A percentile compares a stretch with the other conserved stretches of the same genome.
These are phyloP conservation scores for Acanthisitta chloris DNA, from an alignment of 2,113 vertebrate genomes.

Conservation along the genomic window DNA sequence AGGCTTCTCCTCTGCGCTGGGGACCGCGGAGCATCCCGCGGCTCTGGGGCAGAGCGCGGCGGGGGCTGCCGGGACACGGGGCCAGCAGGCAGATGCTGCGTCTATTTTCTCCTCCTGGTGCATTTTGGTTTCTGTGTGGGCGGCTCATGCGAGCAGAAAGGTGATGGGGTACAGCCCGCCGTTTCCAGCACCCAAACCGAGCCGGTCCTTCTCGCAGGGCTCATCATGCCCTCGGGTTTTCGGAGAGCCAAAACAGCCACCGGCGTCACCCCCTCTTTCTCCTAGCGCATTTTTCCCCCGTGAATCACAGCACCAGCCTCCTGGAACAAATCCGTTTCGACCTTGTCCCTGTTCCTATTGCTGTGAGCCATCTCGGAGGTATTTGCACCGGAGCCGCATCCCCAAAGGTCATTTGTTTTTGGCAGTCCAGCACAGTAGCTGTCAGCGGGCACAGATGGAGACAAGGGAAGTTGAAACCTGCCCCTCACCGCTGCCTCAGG, in stretches of 20 bases:
- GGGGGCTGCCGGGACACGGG: not conserved
- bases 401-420: not conserved
- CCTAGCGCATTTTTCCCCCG: fast-evolving
- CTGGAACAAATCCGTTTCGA: not conserved
- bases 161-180: conserved; percentile 69
- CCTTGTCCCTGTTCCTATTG: not conserved
- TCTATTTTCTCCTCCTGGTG: conserved; percentile 51
- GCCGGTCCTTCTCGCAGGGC: not conserved
- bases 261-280: not conserved
- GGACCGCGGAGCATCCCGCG: fast-evolving
- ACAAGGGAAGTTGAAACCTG: not conserved
- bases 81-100: conserved; percentile 47
- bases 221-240: fast-evolving
- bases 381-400: not conserved
- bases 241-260: not conserved
- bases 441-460: fast-evolving
- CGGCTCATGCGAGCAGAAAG: conserved; percentile 75
- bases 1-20: not conserved
- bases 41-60: fast-evolving
- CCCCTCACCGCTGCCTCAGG: fast-evolving
- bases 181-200: not conserved
- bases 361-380: not conserved
- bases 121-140: conserved; percentile 75
- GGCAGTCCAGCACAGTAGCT: fast-evolving
- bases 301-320: not conserved